phyloP scores from a whole-genome alignment of 2,113 vertebrate species.

The Otis tarda region DNA sequence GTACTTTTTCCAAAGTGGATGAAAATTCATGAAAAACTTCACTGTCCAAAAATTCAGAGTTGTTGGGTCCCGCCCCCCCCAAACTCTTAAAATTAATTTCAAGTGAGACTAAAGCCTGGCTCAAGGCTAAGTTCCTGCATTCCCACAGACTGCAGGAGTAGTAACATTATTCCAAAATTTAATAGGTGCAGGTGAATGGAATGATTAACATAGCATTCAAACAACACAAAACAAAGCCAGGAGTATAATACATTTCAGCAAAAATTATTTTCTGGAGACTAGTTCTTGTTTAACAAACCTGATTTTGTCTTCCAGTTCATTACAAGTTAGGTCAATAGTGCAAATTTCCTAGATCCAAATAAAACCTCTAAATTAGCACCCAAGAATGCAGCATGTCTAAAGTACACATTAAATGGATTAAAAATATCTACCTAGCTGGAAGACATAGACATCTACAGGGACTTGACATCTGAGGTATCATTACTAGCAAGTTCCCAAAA shows the following conservation, averaged over 20 bases:
- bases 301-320: not conserved
- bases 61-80: rapidly evolving
- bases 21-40: not conserved
- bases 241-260: not conserved
- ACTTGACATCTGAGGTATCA: not conserved
- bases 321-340: not conserved
- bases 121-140: not conserved
- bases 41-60: not conserved
- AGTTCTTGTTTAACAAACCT: not conserved
- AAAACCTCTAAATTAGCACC: not conserved
- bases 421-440: not conserved
- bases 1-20: not conserved
- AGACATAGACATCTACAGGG: not conserved
- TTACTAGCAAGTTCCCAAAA: not conserved
- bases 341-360: not conserved
- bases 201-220: not conserved
- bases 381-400: not conserved
- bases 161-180: not conserved
- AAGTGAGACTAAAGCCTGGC: not conserved
- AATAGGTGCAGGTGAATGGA: not conserved
- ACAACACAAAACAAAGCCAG: not conserved
- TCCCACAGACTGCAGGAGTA: not conserved
- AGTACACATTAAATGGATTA: not conserved
- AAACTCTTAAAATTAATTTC: not conserved
- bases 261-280: not conserved